Base-by-base conservation (phyloP, 2,888 invertebrate genomes). In the Limnephilus marmoratus region DNA sequence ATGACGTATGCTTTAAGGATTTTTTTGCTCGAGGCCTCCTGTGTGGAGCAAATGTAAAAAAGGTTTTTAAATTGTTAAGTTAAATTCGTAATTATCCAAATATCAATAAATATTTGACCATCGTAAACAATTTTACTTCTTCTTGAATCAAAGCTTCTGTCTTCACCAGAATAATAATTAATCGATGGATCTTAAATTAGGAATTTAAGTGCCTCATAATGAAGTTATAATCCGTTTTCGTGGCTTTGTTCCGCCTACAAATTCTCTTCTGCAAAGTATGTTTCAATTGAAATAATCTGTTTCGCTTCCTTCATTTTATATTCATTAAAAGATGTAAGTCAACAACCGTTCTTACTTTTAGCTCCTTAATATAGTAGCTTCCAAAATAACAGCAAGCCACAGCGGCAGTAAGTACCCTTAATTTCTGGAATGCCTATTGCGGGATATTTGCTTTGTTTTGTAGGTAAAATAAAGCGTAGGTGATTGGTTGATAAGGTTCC, bases 191-290 rank as follows among this genome's bases (percentile, higher is more conserved):
- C 86, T 49, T 86, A 86, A 68, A 68, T 45, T n/a, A n/a, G n/a
- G 45, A 7, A 49, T 49, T 86, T 86, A 85, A 45, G 45, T 83
- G 29, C n/a, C 86, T 45, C 24, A 15, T 45, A 49, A 86, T 29
- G 13, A 86, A 45, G 49, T 86, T 86, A 41, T 45, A 86, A 86
- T 86, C 86, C 86, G 29, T 24, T 86, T 86, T 45, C 11, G 18
- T 45, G 86, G 86, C 49, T 45, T 86, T 86, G 86, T 86, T 86
- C 37, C 49, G 49, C n/a, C n/a, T n/a, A 12, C 45, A n/a, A 86
- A 29, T 86, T 86, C 45, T 86, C 41, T 29, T 86, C 45, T 2
- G 45, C 29, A 45, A 45, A 86, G 49, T 45, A 29, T 29, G 29
- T 37, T 29, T 41, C 86, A 86, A 86, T 86, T 24, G 29, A 86